These are phyloP conservation scores for Sphecodes monilicornis DNA, from an alignment of 2,888 invertebrate species.

Conservation along the genomic window DNA sequence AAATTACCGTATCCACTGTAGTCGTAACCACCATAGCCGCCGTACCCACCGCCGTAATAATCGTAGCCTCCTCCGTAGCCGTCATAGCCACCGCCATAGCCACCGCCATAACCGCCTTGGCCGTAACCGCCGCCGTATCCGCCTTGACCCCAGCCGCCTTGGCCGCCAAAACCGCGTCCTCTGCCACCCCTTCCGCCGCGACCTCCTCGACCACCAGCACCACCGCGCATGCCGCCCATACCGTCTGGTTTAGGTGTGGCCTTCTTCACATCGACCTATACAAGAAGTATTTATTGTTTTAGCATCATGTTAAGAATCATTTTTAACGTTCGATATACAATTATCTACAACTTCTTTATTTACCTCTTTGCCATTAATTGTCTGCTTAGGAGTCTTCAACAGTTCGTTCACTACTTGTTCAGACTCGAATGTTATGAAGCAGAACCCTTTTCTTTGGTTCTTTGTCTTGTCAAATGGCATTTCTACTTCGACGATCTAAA, in stretches of 20 bases:
- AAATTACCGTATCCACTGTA: slow-evolving; percentile 93
- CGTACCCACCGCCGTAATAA: slow-evolving; percentile 88
- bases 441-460: slow-evolving; percentile 98
- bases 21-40: slow-evolving; percentile 92
- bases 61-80: slow-evolving; percentile 92
- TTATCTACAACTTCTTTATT: slow-evolving; percentile 69
- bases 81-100: slow-evolving; percentile 90
- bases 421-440: slow-evolving; percentile 98
- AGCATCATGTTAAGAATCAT: neutral
- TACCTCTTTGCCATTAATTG: slow-evolving; percentile 96
- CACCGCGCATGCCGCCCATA: slow-evolving; percentile 87
- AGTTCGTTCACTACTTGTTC: slow-evolving; percentile 97
- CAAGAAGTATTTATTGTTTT: slow-evolving; percentile 43
- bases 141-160: slow-evolving; percentile 86
- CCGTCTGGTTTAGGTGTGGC: slow-evolving; percentile 96
- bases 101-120: slow-evolving; percentile 88
- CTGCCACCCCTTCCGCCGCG: slow-evolving; percentile 89
- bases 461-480: slow-evolving; percentile 99
- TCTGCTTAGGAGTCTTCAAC: slow-evolving; percentile 96
- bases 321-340: neutral
- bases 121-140: slow-evolving; percentile 88
- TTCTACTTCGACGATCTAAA: slow-evolving; percentile 96
- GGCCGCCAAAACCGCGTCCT: slow-evolving; percentile 84
- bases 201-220: slow-evolving; percentile 88
- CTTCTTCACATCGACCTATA: slow-evolving; percentile 95